Conservation (phyloP, 2,113 vertebrate species). For the Edolisoma coerulescens region DNA sequence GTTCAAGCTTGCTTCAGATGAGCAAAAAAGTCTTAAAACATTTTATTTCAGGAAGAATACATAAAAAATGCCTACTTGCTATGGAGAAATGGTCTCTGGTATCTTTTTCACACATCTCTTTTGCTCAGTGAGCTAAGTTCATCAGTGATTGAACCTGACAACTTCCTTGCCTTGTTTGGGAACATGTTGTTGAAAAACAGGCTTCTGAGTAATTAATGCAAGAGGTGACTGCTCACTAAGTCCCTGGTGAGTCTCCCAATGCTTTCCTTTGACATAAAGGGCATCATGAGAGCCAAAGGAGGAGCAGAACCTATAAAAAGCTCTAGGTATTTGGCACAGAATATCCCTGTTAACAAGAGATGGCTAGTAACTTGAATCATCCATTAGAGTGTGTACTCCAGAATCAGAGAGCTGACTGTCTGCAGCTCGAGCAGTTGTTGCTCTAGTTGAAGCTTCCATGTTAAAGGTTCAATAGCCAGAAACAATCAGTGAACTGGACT, state of each 20-base stretch:
- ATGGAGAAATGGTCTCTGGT: neutral
- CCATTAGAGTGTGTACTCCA: neutral
- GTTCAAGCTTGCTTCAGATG: neutral
- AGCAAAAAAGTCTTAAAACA: neutral
- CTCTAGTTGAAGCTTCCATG: neutral
- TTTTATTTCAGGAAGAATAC: neutral
- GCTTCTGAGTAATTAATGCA: neutral
- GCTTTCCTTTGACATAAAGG: neutral
- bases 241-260: neutral
- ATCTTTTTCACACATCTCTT: neutral
- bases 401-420: neutral
- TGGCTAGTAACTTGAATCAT: neutral
- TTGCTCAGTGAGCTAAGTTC: neutral
- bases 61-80: neutral
- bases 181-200: neutral
- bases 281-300: neutral
- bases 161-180: neutral
- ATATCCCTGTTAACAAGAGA: neutral
- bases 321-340: neutral
- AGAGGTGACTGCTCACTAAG: neutral
- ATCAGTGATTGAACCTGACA: neutral
- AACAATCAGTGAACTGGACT: neutral
- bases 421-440: neutral
- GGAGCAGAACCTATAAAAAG: neutral
- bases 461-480: neutral